These are phyloP conservation scores for Anarrhichthys ocellatus DNA, from an alignment of 2,113 vertebrate genomes.

Conservation along the genomic window DNA sequence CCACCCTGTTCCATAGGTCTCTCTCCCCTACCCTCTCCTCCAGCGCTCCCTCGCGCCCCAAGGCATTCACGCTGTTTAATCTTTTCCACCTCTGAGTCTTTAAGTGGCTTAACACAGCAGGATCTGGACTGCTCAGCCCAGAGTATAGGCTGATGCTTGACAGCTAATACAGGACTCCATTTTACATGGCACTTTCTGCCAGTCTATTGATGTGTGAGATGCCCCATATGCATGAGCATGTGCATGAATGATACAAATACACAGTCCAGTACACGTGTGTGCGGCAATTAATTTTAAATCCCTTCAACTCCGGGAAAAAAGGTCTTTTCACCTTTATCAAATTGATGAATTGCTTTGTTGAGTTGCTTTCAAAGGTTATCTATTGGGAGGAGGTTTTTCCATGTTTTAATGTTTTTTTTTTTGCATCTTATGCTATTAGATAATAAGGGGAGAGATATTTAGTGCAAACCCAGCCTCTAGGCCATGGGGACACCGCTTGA, in stretches of 20 bases:
- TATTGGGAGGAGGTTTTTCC: neutral
- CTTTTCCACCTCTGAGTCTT: slow-evolving; percentile 62
- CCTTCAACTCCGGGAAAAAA: neutral
- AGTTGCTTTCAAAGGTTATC: neutral
- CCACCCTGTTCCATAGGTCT: slow-evolving; percentile 31
- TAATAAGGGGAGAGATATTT: neutral
- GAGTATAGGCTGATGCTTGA: slow-evolving; percentile 32
- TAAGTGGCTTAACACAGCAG: slow-evolving; percentile 77
- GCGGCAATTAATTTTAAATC: neutral
- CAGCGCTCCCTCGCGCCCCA: slow-evolving; percentile 34
- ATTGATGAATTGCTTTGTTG: neutral
- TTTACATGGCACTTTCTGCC: slow-evolving; percentile 59
- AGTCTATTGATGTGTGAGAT: slow-evolving; percentile 33
- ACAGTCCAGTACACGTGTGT: neutral
- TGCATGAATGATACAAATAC: neutral
- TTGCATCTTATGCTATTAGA: neutral
- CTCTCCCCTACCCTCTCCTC: slow-evolving; percentile 50
- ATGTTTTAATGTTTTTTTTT: neutral
- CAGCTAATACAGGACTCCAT: slow-evolving; percentile 45
- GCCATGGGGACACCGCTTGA: neutral
- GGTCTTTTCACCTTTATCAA: neutral
- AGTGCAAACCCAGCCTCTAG: neutral
- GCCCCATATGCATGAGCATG: neutral
- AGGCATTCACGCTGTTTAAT: slow-evolving; percentile 54
- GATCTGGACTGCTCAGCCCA: slow-evolving; percentile 43